Evolutionary conservation across 2,113 vertebrate genomes (phyloP), one percentile per base, ranked within the genome.

Genomic region (Glaucidium brasilianum): DNA sequence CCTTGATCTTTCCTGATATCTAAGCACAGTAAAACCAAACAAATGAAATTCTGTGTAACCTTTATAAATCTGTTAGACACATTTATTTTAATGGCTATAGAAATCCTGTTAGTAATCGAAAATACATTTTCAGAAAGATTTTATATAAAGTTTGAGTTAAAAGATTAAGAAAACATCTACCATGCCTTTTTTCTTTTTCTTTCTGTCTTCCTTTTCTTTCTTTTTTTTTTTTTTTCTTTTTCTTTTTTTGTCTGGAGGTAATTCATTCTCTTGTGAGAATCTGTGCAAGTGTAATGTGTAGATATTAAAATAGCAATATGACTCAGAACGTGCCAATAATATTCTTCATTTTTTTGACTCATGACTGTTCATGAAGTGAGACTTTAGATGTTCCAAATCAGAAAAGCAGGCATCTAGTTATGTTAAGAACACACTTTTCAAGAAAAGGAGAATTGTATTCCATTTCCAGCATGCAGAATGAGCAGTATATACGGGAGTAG

Each of bases 1-100:
- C 78, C 92, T 97, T 97, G 77, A 95, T 97, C 91, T 95, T 96
- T 75, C 94, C 81, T 95, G 45, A 67, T 94, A 77, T 92, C 91
- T 89, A 91, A 93, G 80, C 80, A 87, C 56, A 68, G 77, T 78
- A 87, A 95, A 95, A 89, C 35, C 71, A 96, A 76, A 97, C 55
- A 96, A 94, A 95, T 85, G 10, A 88, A 95, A 97, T 85, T 92
- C 88, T 78, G 27, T 17, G 45, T 79, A 96, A 89, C 23, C 35
- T 86, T 96, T 91, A 85, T 93, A 89, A 81, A 95, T 91, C 88
- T 86, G 77, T 88, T 63, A 93, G 79, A 35, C 41, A 37, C 41
- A 71, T 85, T 88, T 82, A 68, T 76, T 95, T 92, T 87, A 58
- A 83, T 82, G 41, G 63, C 22, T 84, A n/a, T 45, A 85, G 37